Evolutionary conservation across 2,797 vertebrate genomes (phyloP).

Genomic region (Sebastes itinus): DNA sequence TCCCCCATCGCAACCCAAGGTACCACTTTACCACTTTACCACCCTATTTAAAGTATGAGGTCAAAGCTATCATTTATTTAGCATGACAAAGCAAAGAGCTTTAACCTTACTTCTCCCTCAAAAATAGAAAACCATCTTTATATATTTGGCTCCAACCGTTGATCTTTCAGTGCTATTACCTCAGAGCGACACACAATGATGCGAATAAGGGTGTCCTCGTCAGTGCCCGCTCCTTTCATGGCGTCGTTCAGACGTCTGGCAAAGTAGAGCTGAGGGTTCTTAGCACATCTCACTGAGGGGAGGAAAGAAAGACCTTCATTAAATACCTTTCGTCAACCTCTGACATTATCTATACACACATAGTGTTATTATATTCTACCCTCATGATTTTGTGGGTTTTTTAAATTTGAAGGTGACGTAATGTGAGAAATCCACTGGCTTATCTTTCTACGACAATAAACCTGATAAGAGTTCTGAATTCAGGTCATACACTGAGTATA

Average conservation of each 20-base stretch:
- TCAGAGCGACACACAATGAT: conserved; percentile 84
- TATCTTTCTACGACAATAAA: not conserved
- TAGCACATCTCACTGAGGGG: conserved; percentile 80
- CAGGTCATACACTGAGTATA: too few species aligned
- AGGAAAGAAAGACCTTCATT: not conserved
- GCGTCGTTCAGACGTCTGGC: conserved; percentile 80
- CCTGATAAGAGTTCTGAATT: too few species aligned
- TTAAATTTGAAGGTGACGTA: too few species aligned
- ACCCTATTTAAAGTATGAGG: not conserved
- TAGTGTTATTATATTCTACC: not conserved
- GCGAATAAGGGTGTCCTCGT: conserved; percentile 84
- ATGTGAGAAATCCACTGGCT: not conserved
- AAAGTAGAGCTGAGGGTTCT: conserved; percentile 86
- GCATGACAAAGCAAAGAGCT: too few species aligned
- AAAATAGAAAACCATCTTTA: too few species aligned
- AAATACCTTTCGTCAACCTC: not conserved
- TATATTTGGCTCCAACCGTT: accelerated
- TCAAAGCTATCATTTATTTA: not conserved
- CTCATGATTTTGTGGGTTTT: not conserved
- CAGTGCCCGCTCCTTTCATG: conserved; percentile 83
- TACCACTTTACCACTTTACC: too few species aligned
- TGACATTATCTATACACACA: too few species aligned
- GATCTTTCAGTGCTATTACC: conserved; percentile 53
- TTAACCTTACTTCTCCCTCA: too few species aligned
- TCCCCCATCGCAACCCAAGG: too few species aligned